Conservation (phyloP, 2,797 vertebrate genomes). For the Sardinella longiceps region DNA sequence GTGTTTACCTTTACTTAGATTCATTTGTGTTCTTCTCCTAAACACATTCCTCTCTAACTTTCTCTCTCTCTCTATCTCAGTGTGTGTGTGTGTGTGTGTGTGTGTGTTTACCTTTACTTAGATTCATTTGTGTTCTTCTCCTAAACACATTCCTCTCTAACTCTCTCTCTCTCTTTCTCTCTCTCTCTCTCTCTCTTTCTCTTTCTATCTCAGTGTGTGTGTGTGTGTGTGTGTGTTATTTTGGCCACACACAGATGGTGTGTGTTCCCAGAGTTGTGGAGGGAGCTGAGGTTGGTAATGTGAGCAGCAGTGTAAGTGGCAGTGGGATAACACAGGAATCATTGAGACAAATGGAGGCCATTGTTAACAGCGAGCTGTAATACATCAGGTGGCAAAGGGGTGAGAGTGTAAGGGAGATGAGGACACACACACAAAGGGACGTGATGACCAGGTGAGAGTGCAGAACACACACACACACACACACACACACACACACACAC, state of each 20-base stretch:
- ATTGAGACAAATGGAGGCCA: conserved; percentile 67
- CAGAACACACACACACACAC: conserved; percentile 10
- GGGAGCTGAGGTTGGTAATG: conserved; percentile 57
- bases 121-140: no score
- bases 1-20: background rate
- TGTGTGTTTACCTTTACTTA: background rate
- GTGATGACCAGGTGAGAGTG: conserved; percentile 17
- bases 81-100: background rate
- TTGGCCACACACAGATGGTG: conserved; percentile 60
- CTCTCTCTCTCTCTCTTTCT: no score
- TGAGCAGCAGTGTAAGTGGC: conserved; percentile 54
- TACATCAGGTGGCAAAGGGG: conserved; percentile 58
- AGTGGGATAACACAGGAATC: conserved; percentile 59
- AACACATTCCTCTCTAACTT: background rate
- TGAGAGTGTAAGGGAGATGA: background rate
- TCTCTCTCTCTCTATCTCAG: background rate
- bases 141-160: background rate
- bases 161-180: background rate
- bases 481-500: background rate
- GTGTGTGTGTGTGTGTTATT: background rate
- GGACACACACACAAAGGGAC: conserved; percentile 6
- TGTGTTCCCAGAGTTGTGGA: background rate
- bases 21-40: no score
- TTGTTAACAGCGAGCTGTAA: conserved; percentile 55
- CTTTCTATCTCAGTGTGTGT: background rate